phyloP scores from a whole-genome alignment of 1,140 invertebrate genomes.

The Drosophila sturtevanti region DNA sequence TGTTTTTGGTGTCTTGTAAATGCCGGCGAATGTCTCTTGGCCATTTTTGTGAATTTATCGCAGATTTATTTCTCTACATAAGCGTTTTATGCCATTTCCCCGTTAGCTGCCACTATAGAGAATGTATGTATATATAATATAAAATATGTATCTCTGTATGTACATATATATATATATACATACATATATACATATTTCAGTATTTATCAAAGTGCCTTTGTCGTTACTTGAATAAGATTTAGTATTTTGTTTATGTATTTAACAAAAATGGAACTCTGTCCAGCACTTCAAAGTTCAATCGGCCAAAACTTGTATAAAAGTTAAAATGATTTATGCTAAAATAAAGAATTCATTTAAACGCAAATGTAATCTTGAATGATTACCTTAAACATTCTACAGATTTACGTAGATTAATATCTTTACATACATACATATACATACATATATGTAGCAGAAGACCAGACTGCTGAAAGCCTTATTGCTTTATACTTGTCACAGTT shows the following conservation, averaged over 20 bases:
- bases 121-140: conserved; percentile 17
- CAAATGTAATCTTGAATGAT: not conserved
- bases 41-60: conserved; percentile 63
- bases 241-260: conserved; percentile 10
- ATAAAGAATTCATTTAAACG: not conserved
- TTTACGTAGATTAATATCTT: not conserved
- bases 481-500: not conserved
- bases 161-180: not conserved
- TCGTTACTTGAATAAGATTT: conserved; percentile 29
- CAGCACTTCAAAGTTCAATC: conserved; percentile 5
- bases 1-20: conserved; percentile 15
- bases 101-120: conserved; percentile 8
- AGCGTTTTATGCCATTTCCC: conserved; percentile 55
- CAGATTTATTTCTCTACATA: conserved; percentile 63
- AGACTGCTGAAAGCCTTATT: not conserved
- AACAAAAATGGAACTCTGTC: not conserved
- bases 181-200: not conserved
- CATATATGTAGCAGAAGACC: too few relatives aligned
- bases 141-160: too few relatives aligned
- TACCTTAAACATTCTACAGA: not conserved
- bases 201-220: conserved; percentile 3
- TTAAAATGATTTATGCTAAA: not conserved
- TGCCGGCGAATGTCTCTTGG: conserved; percentile 24
- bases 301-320: not conserved
- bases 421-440: too few relatives aligned